Evolutionary conservation across 1,140 invertebrate genomes (phyloP).

Genomic region (Maconellicoccus hirsutus): DNA sequence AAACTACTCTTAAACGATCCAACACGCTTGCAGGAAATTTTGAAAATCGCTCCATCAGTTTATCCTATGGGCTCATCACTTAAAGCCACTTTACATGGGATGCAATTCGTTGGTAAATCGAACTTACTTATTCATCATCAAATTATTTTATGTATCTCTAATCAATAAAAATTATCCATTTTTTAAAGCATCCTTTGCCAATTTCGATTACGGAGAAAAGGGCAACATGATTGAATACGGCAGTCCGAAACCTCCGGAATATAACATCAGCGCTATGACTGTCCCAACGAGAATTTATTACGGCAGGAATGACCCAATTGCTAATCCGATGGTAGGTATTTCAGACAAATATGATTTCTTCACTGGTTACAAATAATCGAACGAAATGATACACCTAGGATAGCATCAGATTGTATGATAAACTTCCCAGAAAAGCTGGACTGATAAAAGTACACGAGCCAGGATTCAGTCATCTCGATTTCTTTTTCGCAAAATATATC

Average conservation of each 20-base stretch:
- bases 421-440: slow-evolving; percentile 42
- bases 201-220: slow-evolving; percentile 34
- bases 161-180: too few species aligned
- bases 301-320: slow-evolving; percentile 47
- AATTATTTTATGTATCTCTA: too few species aligned
- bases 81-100: too few species aligned
- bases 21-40: too few species aligned
- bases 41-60: too few species aligned
- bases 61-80: too few species aligned
- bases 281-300: slow-evolving; percentile 46
- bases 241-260: slow-evolving; percentile 39
- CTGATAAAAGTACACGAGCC: slow-evolving; percentile 43
- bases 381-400: slow-evolving; percentile 35
- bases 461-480: slow-evolving; percentile 53
- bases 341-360: too few species aligned
- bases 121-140: too few species aligned
- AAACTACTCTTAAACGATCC: too few species aligned
- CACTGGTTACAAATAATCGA: too few species aligned
- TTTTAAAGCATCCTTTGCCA: background rate
- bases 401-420: slow-evolving; percentile 41
- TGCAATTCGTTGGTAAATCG: too few species aligned
- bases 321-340: slow-evolving; percentile 32
- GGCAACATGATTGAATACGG: slow-evolving; percentile 38
- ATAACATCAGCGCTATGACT: slow-evolving; percentile 42
- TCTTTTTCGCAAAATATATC: slow-evolving; percentile 41